Evolutionary conservation across 2,888 invertebrate species (phyloP), one percentile per base, ranked within the genome.

Genomic region (Meiosimyza decipiens): DNA sequence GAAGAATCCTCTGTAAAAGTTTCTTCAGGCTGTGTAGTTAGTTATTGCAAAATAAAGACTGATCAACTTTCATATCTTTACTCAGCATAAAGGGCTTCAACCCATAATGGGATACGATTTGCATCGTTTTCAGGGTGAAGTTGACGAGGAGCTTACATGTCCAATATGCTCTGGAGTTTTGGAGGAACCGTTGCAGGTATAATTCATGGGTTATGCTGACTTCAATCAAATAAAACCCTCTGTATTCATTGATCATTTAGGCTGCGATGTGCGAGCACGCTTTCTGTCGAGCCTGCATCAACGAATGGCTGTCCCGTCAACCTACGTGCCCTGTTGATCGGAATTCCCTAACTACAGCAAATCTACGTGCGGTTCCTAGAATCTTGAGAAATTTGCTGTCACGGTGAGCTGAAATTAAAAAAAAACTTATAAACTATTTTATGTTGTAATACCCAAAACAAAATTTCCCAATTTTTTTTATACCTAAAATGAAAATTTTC

Each of bases 251-350:
- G 6, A 28, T 65, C 60, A 12, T 40, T 64, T 86, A 96, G 97
- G 97, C 97, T 71, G 96, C 96, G 67, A 92, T 93, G 81, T 98
- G 98, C 88, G 98, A 98, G 86, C 98, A 98, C 89, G 97, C 97
- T 72, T 98, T 98, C 88, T 98, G 98, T 87, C 92, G 93, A 81
- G 92, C 91, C 66, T 98, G 98, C 87, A 98, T 98, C 81, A 94
- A 94, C 75, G 96, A 97, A 88, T 98, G 98, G 98, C 91, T 98
- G 78, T 94, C 94, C 77, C 91, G 95, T 67, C 97, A 97, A 86
- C 96, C 95, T 18, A 97, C 95, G 51, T 98, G 98, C 84, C 98
- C 98, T 5, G 94, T 98, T 62, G 98, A 98, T 88, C 91, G 98
- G 70, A 95, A 95, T 84, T 91, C 94, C 67, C 93, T 98, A 79